These are phyloP conservation scores for Gari tellinella DNA, from an alignment of 2,888 invertebrate genomes.

Conservation along the genomic window DNA sequence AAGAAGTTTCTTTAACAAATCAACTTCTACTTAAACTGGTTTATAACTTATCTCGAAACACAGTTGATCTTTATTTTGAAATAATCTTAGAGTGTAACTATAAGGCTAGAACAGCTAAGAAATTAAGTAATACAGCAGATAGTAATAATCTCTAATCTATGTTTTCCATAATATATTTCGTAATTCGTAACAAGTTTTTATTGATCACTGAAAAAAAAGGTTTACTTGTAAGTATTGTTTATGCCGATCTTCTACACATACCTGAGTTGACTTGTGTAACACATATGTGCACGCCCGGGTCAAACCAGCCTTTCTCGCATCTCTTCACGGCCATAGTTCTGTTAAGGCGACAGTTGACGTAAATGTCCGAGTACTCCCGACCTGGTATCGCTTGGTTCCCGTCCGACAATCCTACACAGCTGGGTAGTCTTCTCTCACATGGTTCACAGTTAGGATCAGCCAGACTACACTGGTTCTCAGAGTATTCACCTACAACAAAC, in stretches of 20 bases:
- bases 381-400: conserved; percentile 48
- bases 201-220: too few species aligned
- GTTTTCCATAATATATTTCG: too few species aligned
- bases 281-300: conserved; percentile 50
- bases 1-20: too few species aligned
- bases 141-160: too few species aligned
- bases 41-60: too few species aligned
- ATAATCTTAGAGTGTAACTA: too few species aligned
- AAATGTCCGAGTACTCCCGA: conserved; percentile 50
- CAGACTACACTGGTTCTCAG: conserved; percentile 29
- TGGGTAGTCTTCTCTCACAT: conserved; percentile 55
- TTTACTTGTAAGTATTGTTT: too few species aligned
- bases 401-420: conserved; percentile 62
- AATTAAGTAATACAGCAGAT: too few species aligned
- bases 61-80: too few species aligned
- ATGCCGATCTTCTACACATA: conserved; percentile 4
- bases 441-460: conserved; percentile 41
- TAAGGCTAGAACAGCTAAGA: too few species aligned
- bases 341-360: conserved; percentile 59
- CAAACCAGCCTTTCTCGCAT: conserved; percentile 54
- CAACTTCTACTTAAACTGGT: too few species aligned
- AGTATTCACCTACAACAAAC: conserved; percentile 36
- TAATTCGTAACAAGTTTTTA: too few species aligned
- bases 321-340: conserved; percentile 53
- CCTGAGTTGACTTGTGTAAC: conserved; percentile 54